These are phyloP conservation scores for Aleiodes sp. DNA, from an alignment of 1,140 invertebrate genomes.

Conservation along the genomic window DNA sequence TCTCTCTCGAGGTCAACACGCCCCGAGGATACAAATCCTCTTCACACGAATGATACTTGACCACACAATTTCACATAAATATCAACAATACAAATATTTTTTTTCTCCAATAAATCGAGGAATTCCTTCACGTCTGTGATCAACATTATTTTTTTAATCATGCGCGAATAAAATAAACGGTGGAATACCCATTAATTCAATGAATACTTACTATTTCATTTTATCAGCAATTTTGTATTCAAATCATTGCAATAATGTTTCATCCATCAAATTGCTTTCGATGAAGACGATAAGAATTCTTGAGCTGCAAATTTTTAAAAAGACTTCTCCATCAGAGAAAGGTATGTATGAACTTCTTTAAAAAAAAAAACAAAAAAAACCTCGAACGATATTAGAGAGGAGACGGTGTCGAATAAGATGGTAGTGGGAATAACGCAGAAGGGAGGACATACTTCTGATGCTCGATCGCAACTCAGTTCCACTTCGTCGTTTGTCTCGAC, in stretches of 20 bases:
- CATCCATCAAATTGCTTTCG: slow-evolving; percentile 7
- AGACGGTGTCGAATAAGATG: slow-evolving; percentile 50
- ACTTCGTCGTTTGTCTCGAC: slow-evolving; percentile 51
- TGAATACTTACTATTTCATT: neutral
- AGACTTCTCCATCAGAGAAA: slow-evolving; percentile 57
- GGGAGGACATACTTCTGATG: slow-evolving; percentile 55
- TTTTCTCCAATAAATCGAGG: neutral
- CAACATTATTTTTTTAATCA: neutral
- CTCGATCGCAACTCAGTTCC: slow-evolving; percentile 58
- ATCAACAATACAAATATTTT: neutral
- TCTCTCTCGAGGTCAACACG: slow-evolving; percentile 34
- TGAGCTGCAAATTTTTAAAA: slow-evolving; percentile 36
- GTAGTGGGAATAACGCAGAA: slow-evolving; percentile 48
- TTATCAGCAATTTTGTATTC: neutral
- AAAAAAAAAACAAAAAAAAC: neutral
- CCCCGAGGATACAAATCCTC: slow-evolving; percentile 17
- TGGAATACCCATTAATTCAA: neutral
- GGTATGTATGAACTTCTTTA: slow-evolving; percentile 54
- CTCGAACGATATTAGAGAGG: slow-evolving; percentile 59
- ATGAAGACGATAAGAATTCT: slow-evolving; percentile 25
- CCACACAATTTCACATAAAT: neutral
- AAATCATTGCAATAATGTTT: neutral
- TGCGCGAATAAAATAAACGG: neutral
- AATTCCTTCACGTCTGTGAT: neutral
- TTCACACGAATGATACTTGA: slow-evolving; percentile 25